phyloP scores from a whole-genome alignment of 2,888 invertebrate genomes.

The Alloplasta piceator region DNA sequence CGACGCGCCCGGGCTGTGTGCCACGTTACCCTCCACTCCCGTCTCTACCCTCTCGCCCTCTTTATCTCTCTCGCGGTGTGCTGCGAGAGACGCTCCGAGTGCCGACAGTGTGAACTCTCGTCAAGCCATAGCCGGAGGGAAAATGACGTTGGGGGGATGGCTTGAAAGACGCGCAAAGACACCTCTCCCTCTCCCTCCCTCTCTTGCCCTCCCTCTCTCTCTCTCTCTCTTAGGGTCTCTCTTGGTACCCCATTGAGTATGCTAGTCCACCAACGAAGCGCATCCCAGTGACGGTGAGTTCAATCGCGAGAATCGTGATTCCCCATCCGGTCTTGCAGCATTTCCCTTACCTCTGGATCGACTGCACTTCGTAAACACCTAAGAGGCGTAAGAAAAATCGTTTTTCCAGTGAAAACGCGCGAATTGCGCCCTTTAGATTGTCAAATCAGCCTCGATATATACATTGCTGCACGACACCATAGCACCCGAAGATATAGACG shows the following conservation, averaged over 20 bases:
- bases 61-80: slow-evolving; percentile 2
- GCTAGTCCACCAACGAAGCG: slow-evolving; percentile 49
- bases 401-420: too few species aligned
- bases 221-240: neutral
- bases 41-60: neutral
- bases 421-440: too few species aligned
- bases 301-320: slow-evolving; percentile 59
- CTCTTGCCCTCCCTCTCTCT: too few species aligned
- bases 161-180: slow-evolving; percentile 28
- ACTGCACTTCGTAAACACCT: too few species aligned
- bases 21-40: slow-evolving; percentile 10
- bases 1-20: slow-evolving; percentile 58
- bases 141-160: neutral
- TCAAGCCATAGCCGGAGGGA: slow-evolving; percentile 34
- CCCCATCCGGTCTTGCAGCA: slow-evolving; percentile 40
- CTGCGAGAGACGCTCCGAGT: slow-evolving; percentile 42
- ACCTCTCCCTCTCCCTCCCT: slow-evolving; percentile 27
- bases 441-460: neutral
- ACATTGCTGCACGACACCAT: neutral
- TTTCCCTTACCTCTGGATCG: slow-evolving; percentile 1
- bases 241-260: slow-evolving; percentile 40
- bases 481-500: slow-evolving; percentile 37
- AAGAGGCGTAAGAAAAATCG: too few species aligned
- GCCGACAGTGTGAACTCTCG: slow-evolving; percentile 55
- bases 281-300: slow-evolving; percentile 33